These are phyloP conservation scores for Actinostola sp. DNA, from an alignment of 92 coral and sea anemone species.

Conservation along the genomic window DNA sequence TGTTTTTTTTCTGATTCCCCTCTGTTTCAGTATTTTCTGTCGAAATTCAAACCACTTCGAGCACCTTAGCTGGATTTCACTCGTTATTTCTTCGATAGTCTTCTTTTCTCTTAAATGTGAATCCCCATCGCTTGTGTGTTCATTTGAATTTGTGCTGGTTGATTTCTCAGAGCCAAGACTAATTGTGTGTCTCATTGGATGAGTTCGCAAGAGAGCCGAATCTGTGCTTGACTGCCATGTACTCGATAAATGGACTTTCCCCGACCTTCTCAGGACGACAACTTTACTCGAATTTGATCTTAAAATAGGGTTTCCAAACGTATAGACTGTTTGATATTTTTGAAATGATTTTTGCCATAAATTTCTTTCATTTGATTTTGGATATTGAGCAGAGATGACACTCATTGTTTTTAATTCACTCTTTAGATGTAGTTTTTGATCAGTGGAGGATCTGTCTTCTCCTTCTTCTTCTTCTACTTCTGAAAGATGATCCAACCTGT, in stretches of 20 bases:
- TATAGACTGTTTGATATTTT: constrained; percentile 13
- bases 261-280: background rate
- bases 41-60: constrained; percentile 66
- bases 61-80: constrained; percentile 74
- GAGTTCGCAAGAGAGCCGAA: background rate
- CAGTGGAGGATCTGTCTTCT: too few relatives aligned
- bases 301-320: background rate
- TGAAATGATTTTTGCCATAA: constrained; percentile 4
- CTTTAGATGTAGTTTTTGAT: background rate
- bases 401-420: background rate
- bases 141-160: background rate
- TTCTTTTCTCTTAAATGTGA: constrained; percentile 37
- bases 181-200: background rate
- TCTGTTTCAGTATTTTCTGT: constrained; percentile 9
- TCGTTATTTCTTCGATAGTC: constrained; percentile 62
- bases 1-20: background rate
- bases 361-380: background rate
- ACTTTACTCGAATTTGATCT: background rate
- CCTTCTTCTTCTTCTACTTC: constrained; percentile 1
- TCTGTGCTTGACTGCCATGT: constrained; percentile 9
- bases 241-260: background rate
- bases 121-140: background rate
- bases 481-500: constrained; percentile 5
- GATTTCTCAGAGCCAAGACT: constrained; percentile 5
- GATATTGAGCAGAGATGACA: background rate